Base-by-base conservation (phyloP, 2,113 vertebrate species). In the Corythornis vintsioides region DNA sequence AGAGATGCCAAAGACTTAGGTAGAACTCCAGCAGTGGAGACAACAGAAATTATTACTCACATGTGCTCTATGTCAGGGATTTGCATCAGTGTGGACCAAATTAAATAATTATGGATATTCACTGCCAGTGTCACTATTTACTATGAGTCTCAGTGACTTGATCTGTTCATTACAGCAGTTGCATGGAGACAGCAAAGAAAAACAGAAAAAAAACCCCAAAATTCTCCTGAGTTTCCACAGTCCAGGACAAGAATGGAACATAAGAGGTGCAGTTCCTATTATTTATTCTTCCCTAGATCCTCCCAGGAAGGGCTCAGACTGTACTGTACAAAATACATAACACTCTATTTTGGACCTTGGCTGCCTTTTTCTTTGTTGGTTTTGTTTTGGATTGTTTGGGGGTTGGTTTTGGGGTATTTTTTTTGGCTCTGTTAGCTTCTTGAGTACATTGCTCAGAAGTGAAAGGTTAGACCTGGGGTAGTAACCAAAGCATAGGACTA, bases 1-100 rank as follows among this genome's bases (percentile, higher is more conserved):
- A 80, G 50, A 65, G 42, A 33, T 42, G 45, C 6, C 65, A 55
- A 50, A 67, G 17, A 61, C 71, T 45, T 0, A 0, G 8, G 14
- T 57, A 40, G 59, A 82, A 72, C 40, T 78, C 48, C 61, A 67
- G 87, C 70, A 53, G 35, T 11, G 38, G 42, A 9, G 89, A 14
- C 45, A 56, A 38, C 42, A 88, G 42, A 65, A 92, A 86, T n/a
- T 42, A 21, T 79, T 65, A 20, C 69, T 88, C 64, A 56, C 22
- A 35, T 22, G 10, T 35, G 38, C 40, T 78, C 31, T 73, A 1
- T 19, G 22, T 42, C 47, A 83, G 33, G 43, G 55, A 66, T 83
- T 77, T 86, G n/a, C 43, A 89, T 47, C 71, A 66, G 42, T 63
- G 24, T 25, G 24, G 55, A 53, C 17, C 20, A 85, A 79, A 45